Evolutionary conservation across 2,797 vertebrate genomes (phyloP), one percentile per base, ranked within the genome.

Genomic region (Argyrosomus regius): DNA sequence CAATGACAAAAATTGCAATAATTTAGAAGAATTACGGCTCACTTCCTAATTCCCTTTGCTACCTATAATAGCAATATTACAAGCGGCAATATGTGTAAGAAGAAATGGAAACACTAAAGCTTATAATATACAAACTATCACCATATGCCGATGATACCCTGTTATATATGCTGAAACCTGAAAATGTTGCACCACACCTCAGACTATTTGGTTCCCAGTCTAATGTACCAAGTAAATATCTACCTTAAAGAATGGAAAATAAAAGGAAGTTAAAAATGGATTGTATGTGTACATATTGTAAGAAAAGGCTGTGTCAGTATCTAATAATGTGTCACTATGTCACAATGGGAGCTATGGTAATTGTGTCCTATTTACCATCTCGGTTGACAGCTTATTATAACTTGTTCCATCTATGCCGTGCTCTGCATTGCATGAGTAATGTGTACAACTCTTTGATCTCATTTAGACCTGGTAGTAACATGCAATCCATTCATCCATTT

Each of bases 131-230:
- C 5, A 35, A 57, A 63, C 24, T 62, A 13, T 53, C 49, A 11
- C 50, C 8, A 6, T 74, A 81, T 71, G 72, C 64, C 52, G 69
- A 81, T 58, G 84, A 87, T n/a, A 31, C 43, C 8, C 28, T 45
- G 26, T 64, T 71, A 3, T 72, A 49, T 61, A 0, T 52, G 50
- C 41, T 14, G 0, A 41, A 58, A 48, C 18, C 14, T 48, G 9
- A 60, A 60, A 60, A 61, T 77, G 46, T 52, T 28, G n/a, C 8
- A 61, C 45, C 22, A 26, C 3, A 18, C 9, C 35, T 24, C n/a
- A 66, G 20, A 24, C 8, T 5, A 3, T 46, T 35, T 54, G 22
- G 0, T 58, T 35, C 1, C 2, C 7, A 60, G 28, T 48, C 12
- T 35, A 35, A 77, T 58, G 22, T 20, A 28, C n/a, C 50, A 22